Conservation (phyloP, 2,113 vertebrate genomes). For the Toxostoma redivivum region DNA sequence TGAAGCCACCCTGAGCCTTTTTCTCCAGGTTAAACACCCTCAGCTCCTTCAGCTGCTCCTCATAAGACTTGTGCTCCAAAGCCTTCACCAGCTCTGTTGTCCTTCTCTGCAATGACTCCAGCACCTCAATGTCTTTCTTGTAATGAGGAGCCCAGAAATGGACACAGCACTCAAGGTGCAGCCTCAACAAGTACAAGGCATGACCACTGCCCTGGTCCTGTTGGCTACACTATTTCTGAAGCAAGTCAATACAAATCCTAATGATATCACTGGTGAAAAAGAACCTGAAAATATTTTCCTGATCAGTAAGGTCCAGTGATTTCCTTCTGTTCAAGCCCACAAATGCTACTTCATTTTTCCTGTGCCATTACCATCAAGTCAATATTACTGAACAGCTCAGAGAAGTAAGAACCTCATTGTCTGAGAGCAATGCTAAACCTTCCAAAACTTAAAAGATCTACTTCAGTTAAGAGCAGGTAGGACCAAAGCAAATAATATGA, state of each 20-base stretch:
- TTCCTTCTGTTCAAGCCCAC: not conserved
- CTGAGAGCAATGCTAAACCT: not conserved
- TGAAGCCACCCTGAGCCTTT: not conserved
- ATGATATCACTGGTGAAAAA: not conserved
- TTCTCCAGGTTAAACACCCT: not conserved
- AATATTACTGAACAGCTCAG: constrained; percentile 14
- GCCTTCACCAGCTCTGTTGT: accelerated
- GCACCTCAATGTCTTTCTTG: not conserved
- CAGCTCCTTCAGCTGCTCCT: not conserved
- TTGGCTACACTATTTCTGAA: not conserved
- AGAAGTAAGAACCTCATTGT: not conserved
- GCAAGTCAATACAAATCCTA: not conserved
- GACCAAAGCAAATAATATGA: not conserved
- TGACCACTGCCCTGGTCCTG: not conserved
- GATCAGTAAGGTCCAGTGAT: constrained; percentile 25
- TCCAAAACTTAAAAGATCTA: not conserved
- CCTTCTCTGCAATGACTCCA: not conserved
- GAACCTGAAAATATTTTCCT: constrained; percentile 26
- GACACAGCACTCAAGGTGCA: not conserved
- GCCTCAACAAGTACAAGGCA: not conserved
- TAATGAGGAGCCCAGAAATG: not conserved
- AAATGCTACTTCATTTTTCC: not conserved
- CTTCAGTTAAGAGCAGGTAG: not conserved
- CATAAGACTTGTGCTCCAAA: too few species aligned
- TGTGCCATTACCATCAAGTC: not conserved